Conservation (phyloP, 2,888 invertebrate genomes). For the Caradrina clavipalpis region DNA sequence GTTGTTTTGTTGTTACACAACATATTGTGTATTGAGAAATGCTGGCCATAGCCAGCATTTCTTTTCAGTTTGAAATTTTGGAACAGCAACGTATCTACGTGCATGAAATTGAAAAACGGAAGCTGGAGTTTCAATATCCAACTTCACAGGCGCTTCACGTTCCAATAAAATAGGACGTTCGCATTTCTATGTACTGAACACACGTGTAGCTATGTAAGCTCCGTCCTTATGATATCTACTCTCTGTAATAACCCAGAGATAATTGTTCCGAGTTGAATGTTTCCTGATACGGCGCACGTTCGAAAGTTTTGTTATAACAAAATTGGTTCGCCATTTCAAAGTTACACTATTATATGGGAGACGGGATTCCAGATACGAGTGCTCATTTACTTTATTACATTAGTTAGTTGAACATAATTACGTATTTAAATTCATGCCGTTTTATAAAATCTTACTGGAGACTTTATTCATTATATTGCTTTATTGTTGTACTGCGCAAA, state of each 20-base stretch:
- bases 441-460: constrained; percentile 14
- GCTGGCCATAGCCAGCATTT: not conserved
- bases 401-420: constrained; percentile 10
- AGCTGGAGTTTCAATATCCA: constrained; percentile 41
- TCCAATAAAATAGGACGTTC: constrained; percentile 39
- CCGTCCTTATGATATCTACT: constrained; percentile 32
- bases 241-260: constrained; percentile 20
- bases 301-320: constrained; percentile 43
- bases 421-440: not conserved
- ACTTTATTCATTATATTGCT: constrained; percentile 34
- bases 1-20: constrained; percentile 14
- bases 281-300: constrained; percentile 48
- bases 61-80: constrained; percentile 38
- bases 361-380: constrained; percentile 21
- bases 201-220: constrained; percentile 17
- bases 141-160: constrained; percentile 32
- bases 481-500: constrained; percentile 30
- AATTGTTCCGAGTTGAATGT: constrained; percentile 40
- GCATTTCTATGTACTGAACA: constrained; percentile 29
- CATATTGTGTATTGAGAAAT: too few species aligned
- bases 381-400: not conserved
- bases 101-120: constrained; percentile 46
- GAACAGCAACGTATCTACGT: constrained; percentile 20
- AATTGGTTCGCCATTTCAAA: constrained; percentile 49
- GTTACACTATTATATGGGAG: constrained; percentile 27